Evolutionary conservation across 2,113 vertebrate species (phyloP).

Genomic region (Nettapus auritus): DNA sequence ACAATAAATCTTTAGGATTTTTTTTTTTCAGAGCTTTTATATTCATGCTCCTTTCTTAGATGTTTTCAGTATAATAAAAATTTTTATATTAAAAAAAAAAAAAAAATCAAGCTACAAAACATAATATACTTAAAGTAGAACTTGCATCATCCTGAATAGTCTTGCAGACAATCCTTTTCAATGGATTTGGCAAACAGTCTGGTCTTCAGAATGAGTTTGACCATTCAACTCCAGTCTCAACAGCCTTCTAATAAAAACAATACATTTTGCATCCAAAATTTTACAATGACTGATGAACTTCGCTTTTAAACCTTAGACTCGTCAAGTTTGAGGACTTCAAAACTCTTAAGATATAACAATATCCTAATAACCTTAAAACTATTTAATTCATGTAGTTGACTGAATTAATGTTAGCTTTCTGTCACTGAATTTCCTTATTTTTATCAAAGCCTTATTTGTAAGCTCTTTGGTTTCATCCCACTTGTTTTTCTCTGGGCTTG

Average conservation of each 20-base stretch:
- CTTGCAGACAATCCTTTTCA: not conserved
- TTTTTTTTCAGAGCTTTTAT: not conserved
- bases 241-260: not conserved
- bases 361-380: not conserved
- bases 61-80: not conserved
- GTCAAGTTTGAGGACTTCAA: not conserved
- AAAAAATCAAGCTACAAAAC: not conserved
- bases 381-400: not conserved
- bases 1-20: not conserved
- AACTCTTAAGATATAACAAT: not conserved
- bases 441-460: conserved; percentile 57
- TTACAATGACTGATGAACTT: not conserved
- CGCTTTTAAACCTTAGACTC: not conserved
- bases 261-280: not conserved
- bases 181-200: not conserved
- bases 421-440: conserved; percentile 59
- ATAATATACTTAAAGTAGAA: not conserved
- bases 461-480: conserved; percentile 72
- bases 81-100: not conserved
- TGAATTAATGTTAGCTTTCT: conserved; percentile 67
- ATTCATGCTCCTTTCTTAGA: not conserved
- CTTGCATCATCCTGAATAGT: not conserved
- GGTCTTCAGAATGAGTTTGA: not conserved
- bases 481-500: conserved; percentile 74
- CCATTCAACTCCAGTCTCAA: not conserved